phyloP scores from a whole-genome alignment of 2,797 vertebrate genomes.

The Gambusia yucatana region DNA sequence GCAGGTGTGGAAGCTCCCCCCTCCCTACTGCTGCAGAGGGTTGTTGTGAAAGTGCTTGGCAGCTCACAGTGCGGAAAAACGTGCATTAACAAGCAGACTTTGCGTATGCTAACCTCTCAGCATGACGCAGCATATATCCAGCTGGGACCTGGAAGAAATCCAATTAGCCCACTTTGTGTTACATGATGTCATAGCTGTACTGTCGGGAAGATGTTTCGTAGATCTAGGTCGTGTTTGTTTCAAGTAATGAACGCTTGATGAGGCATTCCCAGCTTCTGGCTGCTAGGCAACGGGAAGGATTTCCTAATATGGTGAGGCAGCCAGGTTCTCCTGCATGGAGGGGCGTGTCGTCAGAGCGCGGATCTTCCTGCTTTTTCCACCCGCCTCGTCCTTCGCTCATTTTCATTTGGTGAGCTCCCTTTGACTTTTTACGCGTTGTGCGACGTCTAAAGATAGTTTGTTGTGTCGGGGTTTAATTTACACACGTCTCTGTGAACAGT shows the following conservation, averaged over 20 bases:
- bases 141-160: neutral
- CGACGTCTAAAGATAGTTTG: neutral
- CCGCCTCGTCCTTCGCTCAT: conserved; percentile 1
- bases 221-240: conserved; percentile 10
- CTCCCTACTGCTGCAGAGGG: conserved; percentile 34
- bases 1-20: conserved; percentile 31
- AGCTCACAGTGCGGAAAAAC: conserved; percentile 28
- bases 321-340: conserved; percentile 53
- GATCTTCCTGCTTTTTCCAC: conserved; percentile 55
- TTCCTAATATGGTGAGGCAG: conserved; percentile 80
- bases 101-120: conserved; percentile 30
- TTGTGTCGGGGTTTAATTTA: conserved; percentile 7
- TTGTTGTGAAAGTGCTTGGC: conserved; percentile 21
- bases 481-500: conserved; percentile 7
- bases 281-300: conserved; percentile 78
- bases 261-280: conserved; percentile 74
- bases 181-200: neutral
- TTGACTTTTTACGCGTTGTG: neutral
- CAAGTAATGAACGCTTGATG: conserved; percentile 20
- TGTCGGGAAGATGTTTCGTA: neutral
- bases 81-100: conserved; percentile 15
- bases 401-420: conserved; percentile 18
- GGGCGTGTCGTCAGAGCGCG: conserved; percentile 64
- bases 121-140: conserved; percentile 50
- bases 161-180: conserved; percentile 11